Conservation (phyloP, 2,797 vertebrate genomes). For the Denticeps clupeoides region DNA sequence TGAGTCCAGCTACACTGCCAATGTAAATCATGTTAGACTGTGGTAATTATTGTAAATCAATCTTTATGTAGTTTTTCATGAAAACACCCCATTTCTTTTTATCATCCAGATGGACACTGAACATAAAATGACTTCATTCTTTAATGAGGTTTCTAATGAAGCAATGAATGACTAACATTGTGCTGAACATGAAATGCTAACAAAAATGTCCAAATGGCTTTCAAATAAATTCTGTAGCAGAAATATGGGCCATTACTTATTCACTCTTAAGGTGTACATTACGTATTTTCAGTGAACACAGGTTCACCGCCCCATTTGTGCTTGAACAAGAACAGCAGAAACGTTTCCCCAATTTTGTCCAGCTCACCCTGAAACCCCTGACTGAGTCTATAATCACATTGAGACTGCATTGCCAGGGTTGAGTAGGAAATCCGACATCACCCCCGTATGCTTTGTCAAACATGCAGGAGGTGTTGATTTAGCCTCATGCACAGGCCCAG, state of each 20-base stretch:
- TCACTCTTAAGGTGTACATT: too few relatives aligned
- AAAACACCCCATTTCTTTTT: neutral
- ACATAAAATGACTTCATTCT: slow-evolving; percentile 24
- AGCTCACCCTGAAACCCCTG: slow-evolving; percentile 38
- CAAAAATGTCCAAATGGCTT: neutral
- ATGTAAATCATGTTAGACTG: too few relatives aligned
- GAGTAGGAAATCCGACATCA: slow-evolving; percentile 50
- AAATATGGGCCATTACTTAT: slow-evolving; percentile 15
- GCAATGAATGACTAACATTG: slow-evolving; percentile 19
- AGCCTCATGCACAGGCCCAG: slow-evolving; percentile 41
- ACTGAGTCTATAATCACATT: slow-evolving; percentile 52
- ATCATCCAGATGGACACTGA: slow-evolving; percentile 12
- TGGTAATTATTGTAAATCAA: neutral
- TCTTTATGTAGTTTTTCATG: slow-evolving; percentile 1
- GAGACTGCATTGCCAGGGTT: slow-evolving; percentile 37
- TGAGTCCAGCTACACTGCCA: too few relatives aligned
- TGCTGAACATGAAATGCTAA: slow-evolving; percentile 11
- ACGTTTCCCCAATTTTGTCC: neutral
- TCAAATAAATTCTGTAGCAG: slow-evolving; percentile 11
- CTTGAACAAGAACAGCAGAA: too few relatives aligned
- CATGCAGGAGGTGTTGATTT: slow-evolving; percentile 51
- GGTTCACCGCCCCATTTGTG: too few relatives aligned
- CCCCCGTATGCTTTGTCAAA: slow-evolving; percentile 8
- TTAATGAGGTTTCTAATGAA: slow-evolving; percentile 4
- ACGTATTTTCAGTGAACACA: too few relatives aligned